Conservation (phyloP, 2,797 vertebrate genomes). For the Urosaurus nigricauda region DNA sequence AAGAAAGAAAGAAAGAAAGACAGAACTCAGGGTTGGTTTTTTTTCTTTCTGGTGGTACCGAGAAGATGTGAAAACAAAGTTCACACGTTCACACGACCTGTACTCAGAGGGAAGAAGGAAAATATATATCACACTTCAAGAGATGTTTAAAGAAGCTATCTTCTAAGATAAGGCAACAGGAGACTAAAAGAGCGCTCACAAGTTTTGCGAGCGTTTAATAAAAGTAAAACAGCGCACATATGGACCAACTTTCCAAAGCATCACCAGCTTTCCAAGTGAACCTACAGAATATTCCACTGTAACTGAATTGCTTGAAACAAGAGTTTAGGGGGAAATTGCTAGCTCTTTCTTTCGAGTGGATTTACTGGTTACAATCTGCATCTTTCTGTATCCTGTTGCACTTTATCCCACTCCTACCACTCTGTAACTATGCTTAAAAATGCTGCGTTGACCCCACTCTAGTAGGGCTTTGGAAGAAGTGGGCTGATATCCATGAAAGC, state of each 20-base stretch:
- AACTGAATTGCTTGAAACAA: slow-evolving; percentile 22
- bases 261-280: slow-evolving; percentile 56
- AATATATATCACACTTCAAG: background rate
- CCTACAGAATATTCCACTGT: background rate
- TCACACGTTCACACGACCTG: slow-evolving; percentile 2
- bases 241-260: slow-evolving; percentile 10
- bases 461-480: no score
- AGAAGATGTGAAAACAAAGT: background rate
- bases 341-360: background rate
- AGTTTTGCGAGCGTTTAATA: slow-evolving; percentile 58
- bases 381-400: background rate
- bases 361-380: background rate
- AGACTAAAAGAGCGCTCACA: slow-evolving; percentile 35
- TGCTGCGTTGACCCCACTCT: no score
- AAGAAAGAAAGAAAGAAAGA: no score
- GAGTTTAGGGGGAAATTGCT: slow-evolving; percentile 7
- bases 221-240: slow-evolving; percentile 52
- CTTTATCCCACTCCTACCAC: no score
- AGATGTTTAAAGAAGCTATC: slow-evolving; percentile 23
- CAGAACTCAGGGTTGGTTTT: no score
- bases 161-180: slow-evolving; percentile 16
- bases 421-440: no score
- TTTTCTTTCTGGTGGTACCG: background rate
- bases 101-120: background rate
- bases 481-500: no score